Evolutionary conservation across 2,888 invertebrate species (phyloP).

Genomic region (Cosmia pyralina): DNA sequence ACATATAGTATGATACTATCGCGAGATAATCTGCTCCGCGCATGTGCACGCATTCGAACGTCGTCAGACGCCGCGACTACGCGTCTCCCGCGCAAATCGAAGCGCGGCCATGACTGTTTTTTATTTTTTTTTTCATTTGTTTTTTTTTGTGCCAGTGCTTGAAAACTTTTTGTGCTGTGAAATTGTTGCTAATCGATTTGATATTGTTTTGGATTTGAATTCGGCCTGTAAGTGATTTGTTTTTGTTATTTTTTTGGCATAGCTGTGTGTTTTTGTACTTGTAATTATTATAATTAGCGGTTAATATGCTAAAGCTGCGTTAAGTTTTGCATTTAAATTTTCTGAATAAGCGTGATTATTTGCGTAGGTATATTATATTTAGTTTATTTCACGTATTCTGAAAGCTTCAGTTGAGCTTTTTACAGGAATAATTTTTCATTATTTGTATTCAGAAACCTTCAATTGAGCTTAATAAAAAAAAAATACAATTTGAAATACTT

Average conservation of each 20-base stretch:
- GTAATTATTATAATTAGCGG: slow-evolving; percentile 22
- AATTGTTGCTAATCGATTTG: slow-evolving; percentile 50
- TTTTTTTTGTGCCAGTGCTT: slow-evolving; percentile 64
- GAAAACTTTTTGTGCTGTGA: slow-evolving; percentile 62
- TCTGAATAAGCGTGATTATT: background rate
- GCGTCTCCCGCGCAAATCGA: slow-evolving; percentile 65
- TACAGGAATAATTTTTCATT: background rate
- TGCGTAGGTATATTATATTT: background rate
- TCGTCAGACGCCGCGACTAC: slow-evolving; percentile 74
- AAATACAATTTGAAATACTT: background rate
- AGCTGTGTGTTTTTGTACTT: slow-evolving; percentile 11
- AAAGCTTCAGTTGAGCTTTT: background rate
- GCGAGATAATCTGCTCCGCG: slow-evolving; percentile 72
- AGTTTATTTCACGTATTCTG: background rate
- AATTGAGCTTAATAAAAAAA: background rate
- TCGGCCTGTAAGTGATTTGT: slow-evolving; percentile 55
- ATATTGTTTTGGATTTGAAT: slow-evolving; percentile 60
- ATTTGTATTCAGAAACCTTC: too few relatives aligned
- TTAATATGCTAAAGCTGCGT: slow-evolving; percentile 19
- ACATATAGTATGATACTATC: slow-evolving; percentile 72
- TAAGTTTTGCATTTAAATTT: slow-evolving; percentile 32
- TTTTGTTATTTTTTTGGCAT: slow-evolving; percentile 8
- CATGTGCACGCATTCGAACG: slow-evolving; percentile 84
- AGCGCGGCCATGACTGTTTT: slow-evolving; percentile 69
- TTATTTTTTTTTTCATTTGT: slow-evolving; percentile 68